A percentile compares a stretch with the other conserved stretches of the same genome.
phyloP scores from a whole-genome alignment of 2,113 vertebrate species.

The Capreolus pygargus region DNA sequence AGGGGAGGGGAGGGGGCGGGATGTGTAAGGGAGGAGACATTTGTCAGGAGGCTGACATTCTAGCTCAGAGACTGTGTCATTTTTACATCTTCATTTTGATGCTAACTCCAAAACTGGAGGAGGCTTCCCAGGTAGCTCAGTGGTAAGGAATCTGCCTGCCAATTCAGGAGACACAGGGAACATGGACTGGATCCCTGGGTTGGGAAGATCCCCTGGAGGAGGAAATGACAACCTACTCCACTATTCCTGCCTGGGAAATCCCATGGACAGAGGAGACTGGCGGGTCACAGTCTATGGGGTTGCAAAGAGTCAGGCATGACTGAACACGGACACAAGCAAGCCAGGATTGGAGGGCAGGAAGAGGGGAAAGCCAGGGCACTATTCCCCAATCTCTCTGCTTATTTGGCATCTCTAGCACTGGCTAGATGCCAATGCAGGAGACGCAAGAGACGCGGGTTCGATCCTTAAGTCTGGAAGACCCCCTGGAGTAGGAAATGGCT shows the following conservation, averaged over 20 bases:
- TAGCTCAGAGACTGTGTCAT: neutral
- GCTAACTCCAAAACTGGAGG: neutral
- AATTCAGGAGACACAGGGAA: neutral
- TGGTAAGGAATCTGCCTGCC: neutral
- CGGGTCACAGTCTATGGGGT: neutral
- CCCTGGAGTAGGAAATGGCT: neutral
- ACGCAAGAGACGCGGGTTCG: accelerated
- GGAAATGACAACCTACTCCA: neutral
- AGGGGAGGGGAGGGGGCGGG: accelerated
- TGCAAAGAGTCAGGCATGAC: neutral
- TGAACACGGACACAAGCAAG: neutral
- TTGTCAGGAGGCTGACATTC: neutral
- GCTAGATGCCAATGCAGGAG: neutral
- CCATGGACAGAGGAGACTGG: neutral
- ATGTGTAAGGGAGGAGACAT: neutral
- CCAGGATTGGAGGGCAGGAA: neutral
- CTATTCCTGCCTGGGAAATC: neutral
- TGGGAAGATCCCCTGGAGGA: neutral
- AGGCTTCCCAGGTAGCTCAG: neutral
- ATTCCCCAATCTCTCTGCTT: neutral
- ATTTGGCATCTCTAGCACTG: neutral
- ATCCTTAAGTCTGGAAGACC: neutral
- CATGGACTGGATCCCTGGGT: neutral
- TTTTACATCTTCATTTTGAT: neutral
- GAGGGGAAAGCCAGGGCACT: neutral